Percentiles rank a stretch among this genome's conserved stretches.
phyloP scores from a whole-genome alignment of 2,888 invertebrate species.

The Eucriotettix oculatus region DNA sequence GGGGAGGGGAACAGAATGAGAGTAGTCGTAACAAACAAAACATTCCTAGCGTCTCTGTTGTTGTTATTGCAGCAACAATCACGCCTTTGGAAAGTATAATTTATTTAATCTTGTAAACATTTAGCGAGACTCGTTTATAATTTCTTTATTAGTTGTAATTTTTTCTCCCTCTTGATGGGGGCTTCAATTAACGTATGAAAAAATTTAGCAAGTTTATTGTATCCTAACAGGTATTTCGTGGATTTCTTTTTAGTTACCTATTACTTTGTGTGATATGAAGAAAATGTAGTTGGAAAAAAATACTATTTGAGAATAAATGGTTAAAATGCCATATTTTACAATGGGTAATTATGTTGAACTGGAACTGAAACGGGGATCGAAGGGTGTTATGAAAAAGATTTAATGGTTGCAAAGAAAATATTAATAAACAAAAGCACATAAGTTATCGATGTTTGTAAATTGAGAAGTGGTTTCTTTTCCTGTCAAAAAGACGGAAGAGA shows the following conservation, averaged over 20 bases:
- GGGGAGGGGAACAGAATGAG: not conserved
- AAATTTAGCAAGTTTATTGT: no score
- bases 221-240: no score
- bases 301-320: not conserved
- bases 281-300: no score
- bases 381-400: not conserved
- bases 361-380: not conserved
- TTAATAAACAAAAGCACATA: no score
- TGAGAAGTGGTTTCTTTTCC: not conserved
- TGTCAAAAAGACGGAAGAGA: not conserved
- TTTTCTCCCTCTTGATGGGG: not conserved
- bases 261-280: not conserved
- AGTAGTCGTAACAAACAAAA: not conserved
- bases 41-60: slow-evolving; percentile 8
- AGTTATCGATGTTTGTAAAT: slow-evolving; percentile 3
- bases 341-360: slow-evolving; percentile 1
- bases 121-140: not conserved
- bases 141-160: not conserved
- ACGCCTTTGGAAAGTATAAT: slow-evolving; percentile 6
- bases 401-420: no score
- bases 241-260: no score
- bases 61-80: slow-evolving; percentile 2
- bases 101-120: slow-evolving; percentile 4
- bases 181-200: not conserved
- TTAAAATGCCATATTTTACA: slow-evolving; percentile 4